Percentiles rank a stretch among this genome's conserved stretches.
Conservation (phyloP, 2,113 vertebrate species). For the Sinocyclocheilus rhinocerous region DNA sequence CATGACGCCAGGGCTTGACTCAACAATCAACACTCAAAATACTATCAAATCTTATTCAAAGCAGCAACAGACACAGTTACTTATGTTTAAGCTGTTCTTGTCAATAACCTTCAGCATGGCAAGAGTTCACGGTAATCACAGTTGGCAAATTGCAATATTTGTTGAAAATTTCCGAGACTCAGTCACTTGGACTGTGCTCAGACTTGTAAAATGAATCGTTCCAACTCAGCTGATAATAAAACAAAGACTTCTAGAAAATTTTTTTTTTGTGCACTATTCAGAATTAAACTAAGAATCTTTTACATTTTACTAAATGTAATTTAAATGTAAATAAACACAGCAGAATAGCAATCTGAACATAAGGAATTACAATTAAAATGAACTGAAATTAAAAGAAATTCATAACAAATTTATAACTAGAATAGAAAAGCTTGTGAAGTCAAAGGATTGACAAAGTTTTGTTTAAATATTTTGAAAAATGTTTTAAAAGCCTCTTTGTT, state of each 20-base stretch:
- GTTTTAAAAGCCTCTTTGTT: background rate
- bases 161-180: background rate
- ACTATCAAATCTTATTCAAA: background rate
- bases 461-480: background rate
- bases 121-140: background rate
- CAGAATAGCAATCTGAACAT: background rate
- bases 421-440: background rate
- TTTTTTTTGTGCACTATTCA: background rate
- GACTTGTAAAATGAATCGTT: background rate
- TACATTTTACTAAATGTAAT: too few species aligned
- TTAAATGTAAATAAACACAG: background rate
- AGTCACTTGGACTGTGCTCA: background rate
- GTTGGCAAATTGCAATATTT: background rate
- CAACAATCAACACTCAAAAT: background rate
- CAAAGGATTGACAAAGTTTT: background rate
- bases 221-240: slow-evolving; percentile 5
- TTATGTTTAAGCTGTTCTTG: background rate
- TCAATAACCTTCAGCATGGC: background rate
- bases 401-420: background rate
- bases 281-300: background rate
- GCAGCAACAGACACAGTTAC: background rate
- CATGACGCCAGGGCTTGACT: background rate
- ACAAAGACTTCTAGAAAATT: background rate
- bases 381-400: background rate
- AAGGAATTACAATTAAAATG: background rate